Evolutionary conservation across 2,113 vertebrate species (phyloP).

Genomic region (Bombycilla garrulus): DNA sequence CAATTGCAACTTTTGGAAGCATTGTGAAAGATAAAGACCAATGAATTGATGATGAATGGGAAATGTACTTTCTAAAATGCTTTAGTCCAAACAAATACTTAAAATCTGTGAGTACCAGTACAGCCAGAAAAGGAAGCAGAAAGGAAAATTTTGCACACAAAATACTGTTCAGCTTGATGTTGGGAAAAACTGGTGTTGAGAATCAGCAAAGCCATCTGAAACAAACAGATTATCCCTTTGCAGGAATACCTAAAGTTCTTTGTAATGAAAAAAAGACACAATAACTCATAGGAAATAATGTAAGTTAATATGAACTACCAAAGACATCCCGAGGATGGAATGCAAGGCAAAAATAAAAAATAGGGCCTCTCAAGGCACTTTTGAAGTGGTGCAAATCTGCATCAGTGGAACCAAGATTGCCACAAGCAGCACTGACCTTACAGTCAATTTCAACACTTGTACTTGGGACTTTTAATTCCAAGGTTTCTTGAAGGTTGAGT

Average conservation of each 20-base stretch:
- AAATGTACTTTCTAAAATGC: background rate
- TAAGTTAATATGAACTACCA: background rate
- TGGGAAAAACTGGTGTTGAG: background rate
- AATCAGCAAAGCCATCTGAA: background rate
- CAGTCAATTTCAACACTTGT: background rate
- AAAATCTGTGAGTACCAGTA: background rate
- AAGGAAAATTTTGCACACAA: background rate
- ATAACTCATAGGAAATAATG: background rate
- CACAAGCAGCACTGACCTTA: background rate
- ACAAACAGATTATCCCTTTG: background rate
- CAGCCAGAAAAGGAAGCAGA: background rate
- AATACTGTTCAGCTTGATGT: background rate
- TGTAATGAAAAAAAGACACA: background rate
- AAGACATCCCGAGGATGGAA: background rate
- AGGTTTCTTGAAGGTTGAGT: background rate
- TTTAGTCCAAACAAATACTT: background rate
- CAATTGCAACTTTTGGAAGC: background rate
- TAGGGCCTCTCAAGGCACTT: background rate
- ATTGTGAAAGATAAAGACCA: background rate
- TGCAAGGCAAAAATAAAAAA: background rate
- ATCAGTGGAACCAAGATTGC: background rate
- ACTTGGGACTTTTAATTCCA: background rate
- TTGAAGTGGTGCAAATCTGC: background rate
- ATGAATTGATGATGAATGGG: background rate
- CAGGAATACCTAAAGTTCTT: background rate